phyloP scores from a whole-genome alignment of 1,140 invertebrate species.

The Acyrthosiphon pisum region DNA sequence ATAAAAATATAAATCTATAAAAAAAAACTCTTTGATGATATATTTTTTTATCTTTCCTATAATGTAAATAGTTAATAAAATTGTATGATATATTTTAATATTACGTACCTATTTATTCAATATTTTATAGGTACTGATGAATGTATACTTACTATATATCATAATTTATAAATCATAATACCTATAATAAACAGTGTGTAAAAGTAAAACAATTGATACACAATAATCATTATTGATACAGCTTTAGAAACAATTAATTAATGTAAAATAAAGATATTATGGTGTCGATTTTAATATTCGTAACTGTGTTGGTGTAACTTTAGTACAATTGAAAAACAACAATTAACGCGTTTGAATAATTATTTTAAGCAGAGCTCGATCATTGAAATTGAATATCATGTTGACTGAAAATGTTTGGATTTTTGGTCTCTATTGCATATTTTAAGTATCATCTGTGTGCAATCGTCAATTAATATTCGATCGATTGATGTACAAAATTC shows the following conservation, averaged over 20 bases:
- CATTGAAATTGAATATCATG: background rate
- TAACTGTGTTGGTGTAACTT: no score
- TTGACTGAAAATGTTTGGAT: background rate
- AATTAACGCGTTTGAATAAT: background rate
- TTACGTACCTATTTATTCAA: background rate
- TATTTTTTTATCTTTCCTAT: background rate
- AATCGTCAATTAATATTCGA: background rate
- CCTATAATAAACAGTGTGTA: background rate
- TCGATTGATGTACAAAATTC: background rate
- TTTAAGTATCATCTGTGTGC: background rate
- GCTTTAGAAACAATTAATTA: background rate
- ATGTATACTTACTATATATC: background rate
- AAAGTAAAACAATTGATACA: background rate
- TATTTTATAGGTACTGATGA: background rate
- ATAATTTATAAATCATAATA: background rate
- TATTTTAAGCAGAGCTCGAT: background rate
- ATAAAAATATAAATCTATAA: constrained; percentile 34
- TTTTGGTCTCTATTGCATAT: background rate
- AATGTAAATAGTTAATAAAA: background rate
- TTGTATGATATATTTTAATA: background rate
- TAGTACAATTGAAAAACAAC: background rate
- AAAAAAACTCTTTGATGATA: background rate
- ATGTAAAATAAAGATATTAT: background rate
- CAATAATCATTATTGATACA: no score
- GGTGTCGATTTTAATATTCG: background rate